A percentile compares a stretch with the other conserved stretches of the same genome.
Evolutionary conservation across 2,113 vertebrate species (phyloP).

Genomic region (Pungitius pungitius): DNA sequence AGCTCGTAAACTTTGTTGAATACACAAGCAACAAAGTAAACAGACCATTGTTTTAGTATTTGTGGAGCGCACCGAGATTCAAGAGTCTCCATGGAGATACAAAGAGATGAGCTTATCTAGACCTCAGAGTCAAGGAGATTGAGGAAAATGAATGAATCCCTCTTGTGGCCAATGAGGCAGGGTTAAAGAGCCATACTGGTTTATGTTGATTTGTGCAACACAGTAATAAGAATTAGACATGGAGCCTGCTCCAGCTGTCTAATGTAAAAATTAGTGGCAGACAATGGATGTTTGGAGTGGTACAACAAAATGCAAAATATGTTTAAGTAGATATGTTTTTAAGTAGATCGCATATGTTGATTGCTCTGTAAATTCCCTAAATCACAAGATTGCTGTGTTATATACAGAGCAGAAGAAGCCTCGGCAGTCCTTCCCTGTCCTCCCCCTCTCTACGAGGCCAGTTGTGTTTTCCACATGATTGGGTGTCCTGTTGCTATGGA

Average conservation of each 20-base stretch:
- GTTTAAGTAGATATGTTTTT: background rate
- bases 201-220: background rate
- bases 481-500: background rate
- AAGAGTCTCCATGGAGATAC: constrained; percentile 12
- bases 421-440: background rate
- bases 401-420: background rate
- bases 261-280: too few relatives aligned
- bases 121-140: background rate
- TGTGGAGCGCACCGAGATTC: background rate
- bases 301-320: too few relatives aligned
- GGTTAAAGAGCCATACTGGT: background rate
- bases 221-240: background rate
- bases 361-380: background rate
- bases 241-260: background rate
- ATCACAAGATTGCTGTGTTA: background rate
- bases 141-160: background rate
- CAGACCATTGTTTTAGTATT: constrained; percentile 4
- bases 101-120: background rate
- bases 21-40: constrained; percentile 16
- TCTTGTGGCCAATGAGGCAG: background rate
- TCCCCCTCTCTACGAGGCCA: background rate
- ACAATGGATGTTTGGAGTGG: background rate
- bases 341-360: background rate
- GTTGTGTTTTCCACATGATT: constrained; percentile 5
- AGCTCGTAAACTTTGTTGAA: background rate